Conservation (phyloP, 2,797 vertebrate genomes). For the Chromobotia macracanthus region DNA sequence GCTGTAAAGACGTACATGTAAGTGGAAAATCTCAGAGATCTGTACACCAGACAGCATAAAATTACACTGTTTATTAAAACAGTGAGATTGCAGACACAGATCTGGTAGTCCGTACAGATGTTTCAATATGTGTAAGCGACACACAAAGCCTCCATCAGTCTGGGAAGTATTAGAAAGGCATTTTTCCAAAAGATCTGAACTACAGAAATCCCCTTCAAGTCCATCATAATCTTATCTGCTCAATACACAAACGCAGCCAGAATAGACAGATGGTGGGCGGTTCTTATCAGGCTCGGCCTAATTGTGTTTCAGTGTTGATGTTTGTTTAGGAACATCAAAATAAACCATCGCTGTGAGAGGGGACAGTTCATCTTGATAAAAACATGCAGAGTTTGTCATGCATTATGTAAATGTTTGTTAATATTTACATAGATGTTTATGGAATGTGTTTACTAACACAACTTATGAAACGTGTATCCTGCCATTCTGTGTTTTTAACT, state of each 20-base stretch:
- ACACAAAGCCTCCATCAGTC: neutral
- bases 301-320: slow-evolving; percentile 32
- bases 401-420: neutral
- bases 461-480: neutral
- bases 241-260: neutral
- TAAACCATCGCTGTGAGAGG: neutral
- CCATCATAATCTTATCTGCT: slow-evolving; percentile 10
- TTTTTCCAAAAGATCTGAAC: neutral
- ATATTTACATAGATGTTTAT: slow-evolving; percentile 1
- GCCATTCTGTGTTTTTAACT: neutral
- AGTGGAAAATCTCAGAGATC: slow-evolving; percentile 51
- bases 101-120: neutral
- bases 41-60: neutral
- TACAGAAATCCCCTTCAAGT: slow-evolving; percentile 11
- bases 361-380: neutral
- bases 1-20: slow-evolving; percentile 80
- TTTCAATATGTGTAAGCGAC: neutral
- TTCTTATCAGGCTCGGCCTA: slow-evolving; percentile 16
- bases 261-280: slow-evolving; percentile 21
- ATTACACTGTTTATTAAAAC: neutral
- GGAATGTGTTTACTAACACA: neutral
- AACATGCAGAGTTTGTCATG: slow-evolving; percentile 7
- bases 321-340: neutral
- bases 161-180: neutral
- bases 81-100: neutral